Evolutionary conservation across 35 echinoderm and acorn worm genomes (phyloP).

Genomic region (Ophioderma brevispina): DNA sequence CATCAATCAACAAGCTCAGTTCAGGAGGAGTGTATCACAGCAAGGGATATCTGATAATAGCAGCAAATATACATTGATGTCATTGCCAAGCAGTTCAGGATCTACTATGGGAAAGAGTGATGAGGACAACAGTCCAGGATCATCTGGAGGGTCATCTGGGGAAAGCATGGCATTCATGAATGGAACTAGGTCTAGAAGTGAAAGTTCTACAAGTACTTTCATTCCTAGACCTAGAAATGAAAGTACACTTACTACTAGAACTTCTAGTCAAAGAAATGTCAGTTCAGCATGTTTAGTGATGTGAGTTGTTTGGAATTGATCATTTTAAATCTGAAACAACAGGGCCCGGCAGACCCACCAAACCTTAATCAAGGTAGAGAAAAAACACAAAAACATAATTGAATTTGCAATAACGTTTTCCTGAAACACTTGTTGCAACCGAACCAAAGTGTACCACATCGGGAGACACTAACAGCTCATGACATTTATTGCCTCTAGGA

Average conservation of each 20-base stretch:
- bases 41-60: conserved; percentile 4
- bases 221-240: neutral
- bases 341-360: too few species aligned
- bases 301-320: too few species aligned
- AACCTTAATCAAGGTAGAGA: too few species aligned
- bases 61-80: conserved; percentile 15
- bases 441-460: too few species aligned
- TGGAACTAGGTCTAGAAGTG: neutral
- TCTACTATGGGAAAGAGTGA: neutral
- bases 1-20: conserved; percentile 65
- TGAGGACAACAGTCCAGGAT: neutral
- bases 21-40: conserved; percentile 37
- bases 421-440: too few species aligned
- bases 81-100: neutral
- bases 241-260: too few species aligned
- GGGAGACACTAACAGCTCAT: too few species aligned
- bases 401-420: too few species aligned
- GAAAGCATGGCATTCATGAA: neutral
- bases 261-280: neutral
- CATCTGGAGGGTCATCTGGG: neutral
- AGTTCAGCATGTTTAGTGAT: conserved; percentile 23
- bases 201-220: neutral
- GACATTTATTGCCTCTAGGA: too few species aligned
- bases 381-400: too few species aligned
- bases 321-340: too few species aligned